These are phyloP conservation scores for Tragelaphus eurycerus DNA, from an alignment of 2,797 vertebrate genomes.

Conservation along the genomic window DNA sequence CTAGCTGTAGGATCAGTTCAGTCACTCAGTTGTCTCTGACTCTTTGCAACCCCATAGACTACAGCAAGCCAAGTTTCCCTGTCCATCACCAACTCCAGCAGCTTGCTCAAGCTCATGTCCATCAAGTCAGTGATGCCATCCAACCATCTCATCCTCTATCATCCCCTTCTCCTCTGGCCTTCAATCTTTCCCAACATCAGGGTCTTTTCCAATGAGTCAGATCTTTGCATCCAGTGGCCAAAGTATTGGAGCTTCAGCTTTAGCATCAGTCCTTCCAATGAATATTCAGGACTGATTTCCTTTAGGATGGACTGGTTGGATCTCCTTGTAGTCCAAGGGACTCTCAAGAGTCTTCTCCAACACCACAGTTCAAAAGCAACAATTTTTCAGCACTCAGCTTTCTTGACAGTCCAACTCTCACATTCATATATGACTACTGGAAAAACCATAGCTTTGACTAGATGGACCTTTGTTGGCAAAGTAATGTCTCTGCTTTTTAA, in stretches of 20 bases:
- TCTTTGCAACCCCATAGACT: background rate
- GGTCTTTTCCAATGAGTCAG: background rate
- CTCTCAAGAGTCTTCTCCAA: background rate
- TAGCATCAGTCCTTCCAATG: background rate
- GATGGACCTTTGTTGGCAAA: no score
- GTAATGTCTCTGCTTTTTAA: no score
- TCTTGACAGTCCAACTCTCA: no score
- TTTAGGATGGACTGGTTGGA: background rate
- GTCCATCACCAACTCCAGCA: background rate
- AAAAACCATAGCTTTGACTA: no score
- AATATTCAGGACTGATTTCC: background rate
- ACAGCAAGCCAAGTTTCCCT: background rate
- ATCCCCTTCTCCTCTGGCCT: background rate
- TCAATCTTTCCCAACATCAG: background rate
- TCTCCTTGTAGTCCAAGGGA: background rate
- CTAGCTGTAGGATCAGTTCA: background rate
- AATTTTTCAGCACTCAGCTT: background rate
- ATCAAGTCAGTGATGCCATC: background rate
- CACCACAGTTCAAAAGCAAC: background rate
- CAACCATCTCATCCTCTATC: background rate
- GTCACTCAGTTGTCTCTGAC: background rate
- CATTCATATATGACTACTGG: no score
- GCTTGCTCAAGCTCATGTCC: background rate
- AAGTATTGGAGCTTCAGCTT: background rate
- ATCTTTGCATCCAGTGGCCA: background rate